Conservation (phyloP, 1,140 invertebrate genomes). For the Macrostomum lignano region DNA sequence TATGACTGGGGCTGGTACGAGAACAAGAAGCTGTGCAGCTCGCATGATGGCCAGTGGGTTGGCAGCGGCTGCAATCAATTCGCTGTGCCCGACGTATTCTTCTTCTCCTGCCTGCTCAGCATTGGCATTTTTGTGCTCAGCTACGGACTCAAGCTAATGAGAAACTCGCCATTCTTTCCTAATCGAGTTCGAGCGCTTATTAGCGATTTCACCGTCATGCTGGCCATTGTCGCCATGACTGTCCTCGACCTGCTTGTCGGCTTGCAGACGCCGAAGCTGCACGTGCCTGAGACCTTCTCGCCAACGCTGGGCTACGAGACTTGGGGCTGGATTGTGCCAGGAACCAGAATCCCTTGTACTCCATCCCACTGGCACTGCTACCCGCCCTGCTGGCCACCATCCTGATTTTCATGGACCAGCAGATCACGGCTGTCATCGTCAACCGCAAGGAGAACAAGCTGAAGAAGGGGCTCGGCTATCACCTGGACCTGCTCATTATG, state of each 20-base stretch:
- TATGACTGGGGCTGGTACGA: constrained; percentile 2
- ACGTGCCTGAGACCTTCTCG: constrained; percentile 15
- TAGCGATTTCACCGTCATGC: constrained; percentile 30
- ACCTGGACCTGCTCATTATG: constrained; percentile 71
- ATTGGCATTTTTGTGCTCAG: constrained; percentile 19
- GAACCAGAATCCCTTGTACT: constrained; percentile 2
- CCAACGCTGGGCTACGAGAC: constrained; percentile 5
- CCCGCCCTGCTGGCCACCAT: constrained; percentile 16
- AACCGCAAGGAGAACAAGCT: constrained; percentile 29
- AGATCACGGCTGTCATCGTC: constrained; percentile 27
- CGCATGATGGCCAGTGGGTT: too few relatives aligned
- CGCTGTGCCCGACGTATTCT: constrained; percentile 15
- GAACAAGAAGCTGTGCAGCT: constrained; percentile 5
- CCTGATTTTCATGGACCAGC: constrained; percentile 27
- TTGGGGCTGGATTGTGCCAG: constrained; percentile 1
- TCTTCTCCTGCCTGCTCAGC: constrained; percentile 23
- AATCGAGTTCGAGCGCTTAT: constrained; percentile 19
- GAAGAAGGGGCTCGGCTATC: constrained; percentile 58
- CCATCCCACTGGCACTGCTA: not conserved
- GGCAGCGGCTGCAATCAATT: not conserved
- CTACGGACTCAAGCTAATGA: constrained; percentile 37
- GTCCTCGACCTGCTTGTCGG: constrained; percentile 16
- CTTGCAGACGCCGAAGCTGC: constrained; percentile 26
- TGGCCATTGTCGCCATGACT: constrained; percentile 27
- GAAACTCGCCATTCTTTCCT: constrained; percentile 60